Evolutionary conservation across 2,888 invertebrate genomes (phyloP), one percentile per base, ranked within the genome.

Genomic region (Apamea monoglypha): DNA sequence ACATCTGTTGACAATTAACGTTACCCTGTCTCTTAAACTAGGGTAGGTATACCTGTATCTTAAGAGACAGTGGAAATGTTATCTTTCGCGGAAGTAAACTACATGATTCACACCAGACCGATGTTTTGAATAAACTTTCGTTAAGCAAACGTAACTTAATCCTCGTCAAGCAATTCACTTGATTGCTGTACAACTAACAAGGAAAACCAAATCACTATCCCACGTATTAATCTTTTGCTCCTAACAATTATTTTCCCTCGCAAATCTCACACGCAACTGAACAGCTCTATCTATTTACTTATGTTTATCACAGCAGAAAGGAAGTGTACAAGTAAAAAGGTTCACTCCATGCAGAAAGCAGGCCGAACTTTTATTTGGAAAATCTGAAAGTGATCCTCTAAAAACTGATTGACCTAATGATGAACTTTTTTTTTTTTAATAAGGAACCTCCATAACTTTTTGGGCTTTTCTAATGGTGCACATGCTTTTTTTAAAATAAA

Each of bases 221-320:
- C 79, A 70, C 81, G 82, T 83, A 83, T 84, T 85, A 83, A 84
- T 85, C 81, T 85, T 80, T 77, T 75, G 80, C 80, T 87, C 53
- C 78, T 70, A 78, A 84, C 87, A 89, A 89, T 87, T 88, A 88
- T 85, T 82, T 87, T 82, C 79, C 82, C 74, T 40, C 77, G 85
- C 79, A 79, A 89, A 89, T 87, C 82, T 83, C 78, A 78, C 89
- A 88, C 90, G 90, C 90, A 88, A 86, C 82, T 78, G 69, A 84
- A 88, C 88, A 84, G 78, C 87, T 85, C 80, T 78, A 88, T 86
- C 80, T 88, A 77, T 86, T 84, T 85, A 84, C 83, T 79, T 78
- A 74, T 59, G 78, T 79, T 74, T 69, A 59, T 63, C 56, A 29
- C 56, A 44, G 14, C 4, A 10, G 1, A 75, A 44, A 47, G 2